Conservation (phyloP, 2,113 vertebrate genomes). For the Fregata magnificens region DNA sequence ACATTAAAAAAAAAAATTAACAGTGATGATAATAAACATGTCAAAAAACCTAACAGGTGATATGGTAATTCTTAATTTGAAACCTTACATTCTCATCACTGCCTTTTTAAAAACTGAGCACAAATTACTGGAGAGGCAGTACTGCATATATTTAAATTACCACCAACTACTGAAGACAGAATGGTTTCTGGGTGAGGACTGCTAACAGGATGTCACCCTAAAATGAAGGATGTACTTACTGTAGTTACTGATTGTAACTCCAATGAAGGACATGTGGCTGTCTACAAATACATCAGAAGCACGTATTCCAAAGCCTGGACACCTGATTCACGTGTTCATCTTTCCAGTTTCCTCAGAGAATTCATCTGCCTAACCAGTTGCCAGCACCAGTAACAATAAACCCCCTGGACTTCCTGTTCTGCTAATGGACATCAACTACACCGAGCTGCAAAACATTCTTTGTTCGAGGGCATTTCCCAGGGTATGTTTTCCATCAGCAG, state of each 20-base stretch:
- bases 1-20: background rate
- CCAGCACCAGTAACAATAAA: background rate
- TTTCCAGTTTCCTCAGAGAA: background rate
- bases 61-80: background rate
- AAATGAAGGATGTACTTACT: background rate
- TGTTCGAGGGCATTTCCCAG: background rate
- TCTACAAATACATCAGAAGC: background rate
- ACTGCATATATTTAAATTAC: background rate
- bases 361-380: background rate
- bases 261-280: background rate
- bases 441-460: background rate
- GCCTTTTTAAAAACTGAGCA: background rate
- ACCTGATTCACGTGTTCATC: background rate
- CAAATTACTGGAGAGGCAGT: background rate
- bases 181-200: background rate
- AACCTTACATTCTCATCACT: background rate
- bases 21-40: background rate
- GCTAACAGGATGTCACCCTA: background rate
- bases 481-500: background rate
- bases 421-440: background rate
- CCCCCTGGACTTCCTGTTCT: background rate
- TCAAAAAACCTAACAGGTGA: background rate
- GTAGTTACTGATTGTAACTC: background rate
- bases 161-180: background rate
- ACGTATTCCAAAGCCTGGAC: background rate